Conservation (phyloP, 1,140 invertebrate genomes). For the Hyposmocoma kahamanoa region DNA sequence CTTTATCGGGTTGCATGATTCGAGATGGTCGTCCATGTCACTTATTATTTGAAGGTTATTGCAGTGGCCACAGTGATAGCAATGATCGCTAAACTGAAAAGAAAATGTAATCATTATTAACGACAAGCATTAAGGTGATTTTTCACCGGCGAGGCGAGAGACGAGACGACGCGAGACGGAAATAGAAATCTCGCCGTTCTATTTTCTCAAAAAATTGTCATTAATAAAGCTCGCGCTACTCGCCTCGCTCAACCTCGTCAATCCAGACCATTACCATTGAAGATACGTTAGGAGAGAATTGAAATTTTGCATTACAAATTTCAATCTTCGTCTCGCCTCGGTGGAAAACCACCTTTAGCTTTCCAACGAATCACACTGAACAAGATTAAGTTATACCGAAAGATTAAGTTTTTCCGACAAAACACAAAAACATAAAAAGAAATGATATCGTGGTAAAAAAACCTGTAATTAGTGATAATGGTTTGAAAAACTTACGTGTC, state of each 20-base stretch:
- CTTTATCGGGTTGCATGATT: not conserved
- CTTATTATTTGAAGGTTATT: slow-evolving; percentile 21
- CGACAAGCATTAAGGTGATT: not conserved
- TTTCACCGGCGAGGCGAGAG: not conserved
- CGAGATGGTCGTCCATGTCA: slow-evolving; percentile 20
- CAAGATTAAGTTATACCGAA: too few species aligned
- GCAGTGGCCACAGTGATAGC: slow-evolving; percentile 31
- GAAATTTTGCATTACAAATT: not conserved
- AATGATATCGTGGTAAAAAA: too few species aligned
- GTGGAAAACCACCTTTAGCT: not conserved
- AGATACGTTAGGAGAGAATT: not conserved
- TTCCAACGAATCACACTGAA: too few species aligned
- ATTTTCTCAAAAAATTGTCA: too few species aligned
- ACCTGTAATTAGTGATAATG: not conserved
- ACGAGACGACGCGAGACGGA: not conserved
- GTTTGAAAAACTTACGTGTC: slow-evolving; percentile 20
- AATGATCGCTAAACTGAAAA: slow-evolving; percentile 24
- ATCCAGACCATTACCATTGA: not conserved
- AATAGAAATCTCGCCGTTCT: too few species aligned
- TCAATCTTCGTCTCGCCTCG: not conserved
- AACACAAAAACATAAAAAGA: too few species aligned
- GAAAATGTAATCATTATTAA: not conserved
- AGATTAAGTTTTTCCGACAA: too few species aligned
- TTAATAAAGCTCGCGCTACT: too few species aligned
- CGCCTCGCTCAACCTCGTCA: not conserved